Percentiles rank a stretch among this genome's conserved stretches.
Conservation (phyloP, 2,888 invertebrate genomes). For the Ariolimax columbianus region DNA sequence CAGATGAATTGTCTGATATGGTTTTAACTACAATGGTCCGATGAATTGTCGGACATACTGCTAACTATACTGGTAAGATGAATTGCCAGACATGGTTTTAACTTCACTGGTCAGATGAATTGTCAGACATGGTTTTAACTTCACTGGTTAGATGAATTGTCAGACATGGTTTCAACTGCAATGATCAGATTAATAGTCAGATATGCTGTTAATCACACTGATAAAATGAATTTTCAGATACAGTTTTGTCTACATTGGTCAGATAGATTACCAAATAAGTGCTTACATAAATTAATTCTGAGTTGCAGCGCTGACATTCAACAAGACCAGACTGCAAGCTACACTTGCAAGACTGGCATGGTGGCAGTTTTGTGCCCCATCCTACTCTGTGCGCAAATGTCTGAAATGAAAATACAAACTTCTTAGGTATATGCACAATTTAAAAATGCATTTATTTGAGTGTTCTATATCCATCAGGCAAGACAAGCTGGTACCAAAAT, state of each 20-base stretch:
- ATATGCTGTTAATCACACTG: no score
- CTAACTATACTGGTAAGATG: no score
- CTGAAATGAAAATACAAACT: slow-evolving; percentile 2
- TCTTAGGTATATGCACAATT: neutral
- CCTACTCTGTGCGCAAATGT: slow-evolving; percentile 37
- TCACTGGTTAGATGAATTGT: neutral
- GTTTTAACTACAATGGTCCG: no score
- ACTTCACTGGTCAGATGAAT: neutral
- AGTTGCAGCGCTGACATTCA: slow-evolving; percentile 27
- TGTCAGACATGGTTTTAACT: neutral
- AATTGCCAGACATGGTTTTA: no score
- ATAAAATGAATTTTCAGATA: no score
- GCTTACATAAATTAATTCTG: slow-evolving; percentile 26
- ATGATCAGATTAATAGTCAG: no score
- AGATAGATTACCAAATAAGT: neutral
- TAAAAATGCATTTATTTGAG: neutral
- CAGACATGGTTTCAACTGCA: no score
- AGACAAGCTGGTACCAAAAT: no score
- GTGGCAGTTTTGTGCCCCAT: slow-evolving; percentile 71
- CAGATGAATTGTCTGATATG: no score
- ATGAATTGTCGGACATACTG: no score
- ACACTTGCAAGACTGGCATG: slow-evolving; percentile 38
- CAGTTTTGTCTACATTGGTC: no score
- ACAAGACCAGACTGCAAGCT: slow-evolving; percentile 7
- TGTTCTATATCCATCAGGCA: no score